Evolutionary conservation across 2,888 invertebrate genomes (phyloP), one percentile per base, ranked within the genome.

Genomic region (Rhyacophila evoluta): DNA sequence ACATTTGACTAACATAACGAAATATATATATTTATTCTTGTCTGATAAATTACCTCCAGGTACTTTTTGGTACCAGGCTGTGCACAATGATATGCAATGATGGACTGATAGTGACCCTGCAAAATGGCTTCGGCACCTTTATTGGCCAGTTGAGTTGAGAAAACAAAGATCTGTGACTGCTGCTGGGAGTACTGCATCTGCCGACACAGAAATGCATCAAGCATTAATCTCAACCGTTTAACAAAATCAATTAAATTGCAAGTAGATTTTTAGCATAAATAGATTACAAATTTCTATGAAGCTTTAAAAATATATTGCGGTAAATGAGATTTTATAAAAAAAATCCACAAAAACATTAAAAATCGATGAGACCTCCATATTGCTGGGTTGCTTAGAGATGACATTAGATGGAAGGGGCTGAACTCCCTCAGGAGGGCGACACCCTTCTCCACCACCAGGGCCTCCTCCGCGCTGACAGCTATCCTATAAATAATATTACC

Each of bases 91-190:
- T 95, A 98, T 33, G 96, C 95, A 84, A 98, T 96, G 84, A 98
- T 98, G 74, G 96, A 95, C 84, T 95, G 94, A 87, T 94, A 97
- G 85, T 96, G 96, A 1, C 97, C 96, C 81, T 94, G 94, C 81
- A 97, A 89, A 11, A 98, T 98, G 11, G 96, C 93, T 84, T 98
- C 98, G 0, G 98, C 98, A 3, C 97, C 98, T 86, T 97, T 95
- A 88, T 98, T 98, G 2, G 98, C 98, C 88, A 98, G 89, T 84
- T 94, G 90, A 6, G 98, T 98, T 25, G 97, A 97, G 90, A 98
- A 98, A 84, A 98, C 98, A 92, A 98, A 98, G 86, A 98, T 97
- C 88, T 98, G 98, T 89, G 97, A 98, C 89, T 98, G 98, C 88
- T 98, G 98, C 89, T 97, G 97, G 95, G 95, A 94, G 84, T 95